Base-by-base conservation (phyloP, 2,888 invertebrate genomes). In the Reticulitermes lucifugus region DNA sequence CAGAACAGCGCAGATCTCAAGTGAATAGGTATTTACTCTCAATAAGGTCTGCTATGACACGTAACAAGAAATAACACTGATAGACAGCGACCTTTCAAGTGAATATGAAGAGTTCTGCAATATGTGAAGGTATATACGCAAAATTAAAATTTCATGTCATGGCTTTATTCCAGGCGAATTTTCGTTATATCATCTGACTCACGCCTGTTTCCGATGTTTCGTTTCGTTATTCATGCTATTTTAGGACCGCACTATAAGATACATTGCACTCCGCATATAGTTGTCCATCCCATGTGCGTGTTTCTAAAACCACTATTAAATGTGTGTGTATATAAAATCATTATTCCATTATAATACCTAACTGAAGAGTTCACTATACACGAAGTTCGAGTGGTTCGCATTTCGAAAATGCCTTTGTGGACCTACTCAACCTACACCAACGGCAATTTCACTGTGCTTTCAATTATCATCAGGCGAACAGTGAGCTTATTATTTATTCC, bases 401-500 rank as follows among this genome's bases (percentile, higher is more conserved):
- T 41, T 73, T 73, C 29, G 41, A 29, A 73, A 21, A 73, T 41
- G 73, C 41, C 41, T 73, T 73, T 73, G 73, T 73, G 41, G 41
- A 18, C 73, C 41, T 73, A 5, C 41, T 41, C 73, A 60, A 22
- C 59, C 22, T 59, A 60, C 35, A 35, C 21, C 60, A 60, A 6
- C 25, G 60, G 60, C 80, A 10, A 35, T 80, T 80, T 41, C 29
- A 41, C 80, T 60, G 35, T 80, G 60, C 35, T 80, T 80, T 80
- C 80, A 80, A 80, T 80, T 80, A 80, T 80, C 80, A 80, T 80
- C 60, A 80, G 35, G 22, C 60, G 41, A 80, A 29, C 80, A 80
- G 60, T 10, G 35, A 80, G 80, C 80, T 80, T 80, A 80, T 80
- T 80, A 80, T 80, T 41, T 80, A 80, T 80, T 80, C 60, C 80